A percentile compares a stretch with the other conserved stretches of the same genome.
Conservation (phyloP, 2,888 invertebrate genomes). For the Phyllotreta cruciferae region DNA sequence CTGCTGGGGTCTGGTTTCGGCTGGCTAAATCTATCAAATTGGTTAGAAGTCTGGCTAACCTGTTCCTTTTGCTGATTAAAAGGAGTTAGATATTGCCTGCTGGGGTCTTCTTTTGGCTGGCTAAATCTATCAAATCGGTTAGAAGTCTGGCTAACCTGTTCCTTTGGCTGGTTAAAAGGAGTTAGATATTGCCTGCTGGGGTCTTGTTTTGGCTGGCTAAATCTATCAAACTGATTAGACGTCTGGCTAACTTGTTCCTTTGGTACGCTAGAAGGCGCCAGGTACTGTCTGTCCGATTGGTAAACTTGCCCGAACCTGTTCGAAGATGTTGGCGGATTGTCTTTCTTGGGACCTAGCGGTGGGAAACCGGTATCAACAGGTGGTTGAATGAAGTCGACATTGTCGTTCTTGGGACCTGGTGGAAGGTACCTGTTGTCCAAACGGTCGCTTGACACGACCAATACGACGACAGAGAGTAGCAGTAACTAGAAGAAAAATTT, state of each 20-base stretch:
- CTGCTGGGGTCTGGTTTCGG: too few species aligned
- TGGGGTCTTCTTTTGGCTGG: neutral
- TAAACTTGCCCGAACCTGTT: neutral
- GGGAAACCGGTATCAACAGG: neutral
- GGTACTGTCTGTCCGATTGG: too few species aligned
- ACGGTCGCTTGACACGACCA: constrained; percentile 39
- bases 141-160: too few species aligned
- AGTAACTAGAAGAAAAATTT: constrained; percentile 34
- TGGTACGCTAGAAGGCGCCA: too few species aligned
- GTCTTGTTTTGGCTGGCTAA: neutral
- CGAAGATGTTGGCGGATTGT: neutral
- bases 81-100: too few species aligned
- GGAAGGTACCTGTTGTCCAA: constrained; percentile 44
- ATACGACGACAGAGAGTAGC: constrained; percentile 37
- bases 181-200: too few species aligned
- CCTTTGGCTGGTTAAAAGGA: too few species aligned
- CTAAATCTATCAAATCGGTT: neutral
- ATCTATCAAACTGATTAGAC: constrained; percentile 2
- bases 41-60: neutral
- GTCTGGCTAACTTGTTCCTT: too few species aligned
- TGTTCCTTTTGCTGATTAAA: too few species aligned
- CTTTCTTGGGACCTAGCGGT: neutral
- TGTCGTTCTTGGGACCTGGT: constrained; percentile 21
- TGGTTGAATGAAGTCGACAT: constrained; percentile 10
- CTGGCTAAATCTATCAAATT: neutral